These are phyloP conservation scores for Pteronura brasiliensis DNA, from an alignment of 2,113 vertebrate genomes.

Conservation along the genomic window DNA sequence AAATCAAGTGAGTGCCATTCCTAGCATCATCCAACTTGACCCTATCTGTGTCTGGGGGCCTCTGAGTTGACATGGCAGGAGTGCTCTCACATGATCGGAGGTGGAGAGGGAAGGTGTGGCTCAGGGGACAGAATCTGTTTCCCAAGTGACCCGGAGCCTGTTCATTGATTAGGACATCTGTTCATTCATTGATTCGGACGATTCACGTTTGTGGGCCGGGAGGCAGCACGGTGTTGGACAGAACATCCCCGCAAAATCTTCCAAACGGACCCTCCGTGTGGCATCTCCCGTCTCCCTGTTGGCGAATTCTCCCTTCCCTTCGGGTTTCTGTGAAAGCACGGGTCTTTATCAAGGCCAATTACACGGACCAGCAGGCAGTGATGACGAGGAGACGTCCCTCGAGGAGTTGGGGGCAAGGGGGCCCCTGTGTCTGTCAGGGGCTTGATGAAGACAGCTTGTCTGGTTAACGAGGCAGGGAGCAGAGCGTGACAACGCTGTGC, in stretches of 20 bases:
- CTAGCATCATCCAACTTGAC: accelerated
- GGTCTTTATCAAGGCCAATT: accelerated
- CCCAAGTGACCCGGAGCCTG: accelerated
- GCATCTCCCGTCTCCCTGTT: accelerated
- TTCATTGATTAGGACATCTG: accelerated
- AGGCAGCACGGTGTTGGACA: background rate
- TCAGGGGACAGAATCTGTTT: accelerated
- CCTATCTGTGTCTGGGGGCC: accelerated
- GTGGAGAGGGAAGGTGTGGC: no score
- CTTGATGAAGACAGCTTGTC: background rate
- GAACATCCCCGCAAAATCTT: accelerated
- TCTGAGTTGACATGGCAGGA: accelerated
- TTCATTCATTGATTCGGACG: accelerated
- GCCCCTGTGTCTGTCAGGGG: background rate
- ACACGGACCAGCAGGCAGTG: background rate
- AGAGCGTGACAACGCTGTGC: accelerated
- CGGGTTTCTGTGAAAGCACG: accelerated
- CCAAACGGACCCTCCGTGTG: accelerated
- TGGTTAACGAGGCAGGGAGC: background rate
- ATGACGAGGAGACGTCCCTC: background rate
- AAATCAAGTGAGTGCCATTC: accelerated
- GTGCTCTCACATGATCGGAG: accelerated
- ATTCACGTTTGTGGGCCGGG: background rate
- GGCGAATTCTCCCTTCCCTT: accelerated
- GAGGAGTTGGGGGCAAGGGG: background rate